Evolutionary conservation across 2,888 invertebrate species (phyloP).

Genomic region (Pedicia rivosa): DNA sequence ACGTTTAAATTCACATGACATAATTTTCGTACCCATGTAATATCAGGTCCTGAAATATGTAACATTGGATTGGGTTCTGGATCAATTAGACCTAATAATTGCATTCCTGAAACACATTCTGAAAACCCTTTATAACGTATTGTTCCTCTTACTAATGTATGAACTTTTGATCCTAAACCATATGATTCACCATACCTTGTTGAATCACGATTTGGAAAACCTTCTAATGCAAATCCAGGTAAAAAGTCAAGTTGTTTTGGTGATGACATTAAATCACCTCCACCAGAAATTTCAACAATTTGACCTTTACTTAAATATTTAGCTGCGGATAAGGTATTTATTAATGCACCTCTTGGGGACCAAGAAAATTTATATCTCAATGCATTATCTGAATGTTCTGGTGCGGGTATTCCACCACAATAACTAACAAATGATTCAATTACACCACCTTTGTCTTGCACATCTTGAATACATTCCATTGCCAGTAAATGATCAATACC

Average conservation of each 20-base stretch:
- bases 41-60: slow-evolving; percentile 90
- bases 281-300: slow-evolving; percentile 75
- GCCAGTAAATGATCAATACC: slow-evolving; percentile 98
- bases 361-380: slow-evolving; percentile 89
- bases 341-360: slow-evolving; percentile 86
- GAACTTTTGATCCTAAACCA: slow-evolving; percentile 66
- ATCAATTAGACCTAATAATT: slow-evolving; percentile 76
- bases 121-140: slow-evolving; percentile 84
- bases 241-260: slow-evolving; percentile 71
- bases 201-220: slow-evolving; percentile 94
- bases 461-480: slow-evolving; percentile 90
- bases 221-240: slow-evolving; percentile 92
- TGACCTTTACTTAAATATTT: slow-evolving; percentile 71
- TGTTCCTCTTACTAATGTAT: slow-evolving; percentile 86
- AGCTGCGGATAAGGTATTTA: slow-evolving; percentile 81
- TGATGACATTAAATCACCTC: slow-evolving; percentile 77
- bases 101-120: slow-evolving; percentile 73
- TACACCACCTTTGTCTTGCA: slow-evolving; percentile 75
- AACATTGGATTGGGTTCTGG: slow-evolving; percentile 71
- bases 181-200: slow-evolving; percentile 76
- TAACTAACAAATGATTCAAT: slow-evolving; percentile 91
- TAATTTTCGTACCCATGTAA: slow-evolving; percentile 66
- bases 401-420: slow-evolving; percentile 95
- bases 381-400: slow-evolving; percentile 87
- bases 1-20: slow-evolving; percentile 4